Conservation (phyloP, 2,888 invertebrate genomes). For the Apodemia hepburni region DNA sequence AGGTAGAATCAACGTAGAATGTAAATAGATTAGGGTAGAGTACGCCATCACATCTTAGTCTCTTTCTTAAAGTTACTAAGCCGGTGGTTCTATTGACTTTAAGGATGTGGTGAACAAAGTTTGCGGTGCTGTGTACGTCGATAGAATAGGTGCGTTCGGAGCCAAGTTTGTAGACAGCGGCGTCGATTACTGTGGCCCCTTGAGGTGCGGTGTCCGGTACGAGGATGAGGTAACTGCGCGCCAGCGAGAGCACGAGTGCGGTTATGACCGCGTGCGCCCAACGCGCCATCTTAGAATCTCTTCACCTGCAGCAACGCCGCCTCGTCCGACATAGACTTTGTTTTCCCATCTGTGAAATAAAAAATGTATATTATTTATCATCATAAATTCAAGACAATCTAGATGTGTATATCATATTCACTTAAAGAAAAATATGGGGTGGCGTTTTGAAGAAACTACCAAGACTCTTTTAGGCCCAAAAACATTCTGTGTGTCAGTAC, state of each 20-base stretch:
- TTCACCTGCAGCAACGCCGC: conserved; percentile 71
- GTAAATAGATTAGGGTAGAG: conserved; percentile 92
- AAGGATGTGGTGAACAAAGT: conserved; percentile 89
- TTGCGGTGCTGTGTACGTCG: conserved; percentile 89
- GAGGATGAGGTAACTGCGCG: conserved; percentile 77
- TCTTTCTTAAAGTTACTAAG: conserved; percentile 85
- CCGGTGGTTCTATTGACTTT: conserved; percentile 88
- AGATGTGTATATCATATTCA: no score
- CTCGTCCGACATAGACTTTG: conserved; percentile 50
- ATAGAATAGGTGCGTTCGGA: conserved; percentile 89
- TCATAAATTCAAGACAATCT: no score
- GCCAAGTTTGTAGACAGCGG: conserved; percentile 89
- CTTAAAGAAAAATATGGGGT: no score
- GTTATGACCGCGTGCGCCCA: conserved; percentile 44
- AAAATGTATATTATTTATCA: neutral
- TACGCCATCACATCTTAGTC: conserved; percentile 88
- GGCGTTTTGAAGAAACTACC: no score
- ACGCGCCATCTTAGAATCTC: conserved; percentile 43
- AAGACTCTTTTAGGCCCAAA: no score
- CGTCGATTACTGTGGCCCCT: conserved; percentile 86
- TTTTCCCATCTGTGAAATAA: conserved; percentile 57
- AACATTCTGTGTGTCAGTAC: no score
- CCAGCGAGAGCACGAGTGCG: conserved; percentile 38
- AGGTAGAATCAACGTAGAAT: conserved; percentile 92
- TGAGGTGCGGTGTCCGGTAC: conserved; percentile 80